Base-by-base conservation (phyloP, 1,140 invertebrate species). In the Drosophila pectinifera region DNA sequence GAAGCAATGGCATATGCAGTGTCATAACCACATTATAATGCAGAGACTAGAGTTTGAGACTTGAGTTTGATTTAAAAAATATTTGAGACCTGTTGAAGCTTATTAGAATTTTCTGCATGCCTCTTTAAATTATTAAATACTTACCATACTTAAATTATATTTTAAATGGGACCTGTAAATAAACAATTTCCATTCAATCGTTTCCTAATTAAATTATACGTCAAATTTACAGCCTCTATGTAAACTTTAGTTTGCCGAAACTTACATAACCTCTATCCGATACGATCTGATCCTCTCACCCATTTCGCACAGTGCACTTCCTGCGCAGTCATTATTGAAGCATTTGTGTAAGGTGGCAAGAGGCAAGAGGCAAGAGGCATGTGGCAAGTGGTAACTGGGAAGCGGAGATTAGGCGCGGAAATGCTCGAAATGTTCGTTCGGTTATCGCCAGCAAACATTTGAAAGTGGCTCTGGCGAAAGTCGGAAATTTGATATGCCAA, bases 361-460 rank as follows among this genome's bases (percentile, higher is more conserved):
- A 34, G 43, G 22, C 73, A 34, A 56, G 51, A 68, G 70, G 79
- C 43, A 73, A 69, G 34, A 78, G 78, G 81, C n/a, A n/a, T n/a
- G 79, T 81, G 79, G 48, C 76, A 46, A 51, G 28, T 39, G 43
- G 22, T 67, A 34, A 56, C 56, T 73, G 70, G 79, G 48, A 73
- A 69, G 34, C 83, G 78, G 81, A 85, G 81, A 85, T 85, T 85
- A 85, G 69, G 75, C 82, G 78, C 59, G 72, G 79, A 89, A 80
- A 76, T 65, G 84, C 65, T 51, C 41, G 36, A 51, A 78, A 83
- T 83, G 80, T 63, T 80, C 59, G 69, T 74, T 81, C 64, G 39
- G 55, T 54, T 80, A 65, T 65, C 55, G 41, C 34, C 48, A 46
- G 57, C 51, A 78, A 65, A 62, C 53, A 69, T 55, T 46, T 64